Base-by-base conservation (phyloP, 2,113 vertebrate species). In the Panthera uncia region DNA sequence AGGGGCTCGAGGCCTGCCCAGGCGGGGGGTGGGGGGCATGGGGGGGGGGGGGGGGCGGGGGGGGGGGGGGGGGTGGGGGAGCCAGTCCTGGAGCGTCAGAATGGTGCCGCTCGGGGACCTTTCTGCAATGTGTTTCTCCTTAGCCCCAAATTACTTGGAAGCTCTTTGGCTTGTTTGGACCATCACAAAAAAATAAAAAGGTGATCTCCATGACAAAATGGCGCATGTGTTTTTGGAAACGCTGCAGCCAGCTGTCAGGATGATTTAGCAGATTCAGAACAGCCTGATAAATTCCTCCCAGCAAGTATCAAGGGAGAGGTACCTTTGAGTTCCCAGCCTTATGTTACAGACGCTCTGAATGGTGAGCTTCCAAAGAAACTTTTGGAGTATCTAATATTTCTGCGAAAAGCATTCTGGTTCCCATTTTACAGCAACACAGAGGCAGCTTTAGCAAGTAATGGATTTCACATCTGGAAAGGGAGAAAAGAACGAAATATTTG, bases 311-410 rank as follows among this genome's bases (percentile, higher is more conserved):
- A 63, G 97, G 97, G 97, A 97, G 86, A 95, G 91, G 96, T 73
- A 80, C 96, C 94, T 96, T 92, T 48, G 94, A 66, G 91, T 96
- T 93, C 96, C 81, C 95, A 98, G 95, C 91, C 89, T 97, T 96
- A 86, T 52, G 88, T 97, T 98, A 93, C 83, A 97, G 85, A 97
- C 95, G 79, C 87, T 97, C 85, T 96, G 91, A 97, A 94, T 76
- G 93, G 89, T 93, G 89, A 97, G 89, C 96, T 97, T 98, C 95
- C 96, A 97, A 95, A 97, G 93, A 97, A 97, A 96, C 79, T 96
- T 97, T 96, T 96, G 97, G 89, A 98, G 96, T 97, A 97, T 97
- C 97, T 97, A 98, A 96, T 98, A 92, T 97, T 98, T 98, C 95
- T 97, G 97, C 97, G 91, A 52, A 96, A 95, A 94, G 87, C 89